Base-by-base conservation (phyloP, 2,888 invertebrate genomes). In the Tubulanus polymorphus region DNA sequence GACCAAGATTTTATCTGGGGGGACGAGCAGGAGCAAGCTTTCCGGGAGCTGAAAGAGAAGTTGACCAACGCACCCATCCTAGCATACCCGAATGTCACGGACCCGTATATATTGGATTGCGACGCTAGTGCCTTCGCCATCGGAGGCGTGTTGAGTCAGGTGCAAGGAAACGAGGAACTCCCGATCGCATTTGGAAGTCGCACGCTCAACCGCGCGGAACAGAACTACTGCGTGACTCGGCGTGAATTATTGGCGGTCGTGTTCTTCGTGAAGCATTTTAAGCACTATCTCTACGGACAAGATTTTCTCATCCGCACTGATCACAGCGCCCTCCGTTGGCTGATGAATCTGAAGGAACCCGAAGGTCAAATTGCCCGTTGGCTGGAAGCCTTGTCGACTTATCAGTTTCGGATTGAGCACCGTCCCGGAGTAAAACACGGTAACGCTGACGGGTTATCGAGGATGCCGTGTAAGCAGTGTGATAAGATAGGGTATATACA, bases 271-370 rank as follows among this genome's bases (percentile, higher is more conserved):
- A 46, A 47, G n/a, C 56, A 55, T 27, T 55, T 46, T 41, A 29
- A 37, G 10, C 45, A 18, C 28, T 54, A 45, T 26, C 52, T 55
- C n/a, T 46, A 20, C 15, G 56, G 61, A 10, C 10, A 59, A 20
- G 37, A 48, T 25, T 61, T 59, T 29, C n/a, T 37, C 15, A 47
- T 59, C 1, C 41, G 61, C 12, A 54, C 56, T 12, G 58, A 61
- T 46, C 60, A 59, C 32, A 25, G 54, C 2, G 56, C 58, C 1
- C 41, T 60, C 3, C 41, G 48, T 2, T 63, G 59, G 59, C 45
- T 63, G 5, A 61, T 59, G 45, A 54, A 48, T 18, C 10, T 61
- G 26, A 59, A 61, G 23, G 63, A 63, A 12, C 60, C 60, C 18
- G 55, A 56, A 28, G 53, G 53, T 8, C 41, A 55, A 48, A 47